Evolutionary conservation across 2,113 vertebrate genomes (phyloP), one percentile per base, ranked within the genome.

Genomic region (Epinephelus cyanopodus): DNA sequence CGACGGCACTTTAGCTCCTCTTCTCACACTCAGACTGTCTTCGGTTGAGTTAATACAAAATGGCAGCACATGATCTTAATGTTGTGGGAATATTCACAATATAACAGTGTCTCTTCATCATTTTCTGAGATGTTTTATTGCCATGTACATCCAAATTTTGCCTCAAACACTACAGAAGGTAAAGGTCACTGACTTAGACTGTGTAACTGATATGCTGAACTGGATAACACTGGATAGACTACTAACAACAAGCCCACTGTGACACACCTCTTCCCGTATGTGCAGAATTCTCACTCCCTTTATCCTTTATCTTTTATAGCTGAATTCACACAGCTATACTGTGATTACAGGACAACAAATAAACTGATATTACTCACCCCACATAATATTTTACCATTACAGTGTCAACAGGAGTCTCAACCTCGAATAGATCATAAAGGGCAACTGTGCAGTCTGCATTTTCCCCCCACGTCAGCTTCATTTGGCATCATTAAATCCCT

Each of bases 231-330:
- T 37, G 33, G 33, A 37, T 37, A 37, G 33, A 37, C 33, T 37
- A 56, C 23, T 15, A 58, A 58, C 25, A 33, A 66, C 23, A 19
- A 70, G n/a, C 2, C 17, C 39, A 47, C 29, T 18, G 45, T 47
- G 56, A 39, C 17, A 3, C 70, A 27, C 6, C 6, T 23, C 17
- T 39, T 64, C 15, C 14, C 39, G 0, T 11, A 45, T 9, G 42
- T 76, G 45, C n/a, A 19, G 33, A 25, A 70, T 79, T 13, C 39
- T 70, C 45, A 60, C 14, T 50, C 17, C 17, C 53, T 42, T 56
- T 23, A 48, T 61, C 5, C 25, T 63, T 25, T 52, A 21, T 63
- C 39, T 53, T 64, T 37, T 57, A 3, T 72, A n/a, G 12, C 5
- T 61, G 10, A 47, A 33, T n/a, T 15, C 33, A 42, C 4, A 27